These are phyloP conservation scores for Mycetomoellerius zeteki DNA, from an alignment of 1,140 invertebrate genomes.

Conservation along the genomic window DNA sequence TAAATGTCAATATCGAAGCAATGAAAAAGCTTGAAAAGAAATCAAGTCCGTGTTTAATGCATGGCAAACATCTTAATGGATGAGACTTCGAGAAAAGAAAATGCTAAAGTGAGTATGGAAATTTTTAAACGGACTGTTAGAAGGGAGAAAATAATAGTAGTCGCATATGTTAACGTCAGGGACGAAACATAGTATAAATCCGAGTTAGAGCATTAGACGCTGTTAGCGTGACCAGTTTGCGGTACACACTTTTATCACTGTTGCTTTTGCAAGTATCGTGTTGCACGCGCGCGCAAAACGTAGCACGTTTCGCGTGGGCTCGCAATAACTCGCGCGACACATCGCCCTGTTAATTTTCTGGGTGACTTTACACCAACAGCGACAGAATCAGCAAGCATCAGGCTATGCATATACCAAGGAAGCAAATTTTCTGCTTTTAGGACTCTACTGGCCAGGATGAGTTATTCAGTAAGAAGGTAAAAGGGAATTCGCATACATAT, in stretches of 20 bases:
- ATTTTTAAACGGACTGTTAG: not conserved
- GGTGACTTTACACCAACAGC: slow-evolving; percentile 11
- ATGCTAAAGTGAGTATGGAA: not conserved
- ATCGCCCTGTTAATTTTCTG: slow-evolving; percentile 17
- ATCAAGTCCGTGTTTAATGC: not conserved
- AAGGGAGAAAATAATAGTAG: not conserved
- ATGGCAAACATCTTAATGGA: slow-evolving; percentile 19
- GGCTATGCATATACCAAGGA: not conserved
- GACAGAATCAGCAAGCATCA: slow-evolving; percentile 13
- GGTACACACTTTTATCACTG: slow-evolving; percentile 25
- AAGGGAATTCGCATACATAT: slow-evolving; percentile 21
- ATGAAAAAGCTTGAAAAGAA: slow-evolving; percentile 10
- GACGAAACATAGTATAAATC: slow-evolving; percentile 24
- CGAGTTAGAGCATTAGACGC: not conserved
- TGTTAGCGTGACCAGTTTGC: not conserved
- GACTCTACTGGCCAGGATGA: not conserved
- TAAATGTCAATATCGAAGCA: slow-evolving; percentile 35
- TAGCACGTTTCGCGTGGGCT: not conserved
- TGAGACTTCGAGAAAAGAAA: not conserved
- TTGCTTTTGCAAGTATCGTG: slow-evolving; percentile 19
- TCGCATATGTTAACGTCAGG: not conserved
- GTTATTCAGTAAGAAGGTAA: slow-evolving; percentile 23
- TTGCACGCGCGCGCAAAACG: slow-evolving; percentile 14
- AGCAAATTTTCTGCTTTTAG: slow-evolving; percentile 12
- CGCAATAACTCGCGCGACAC: slow-evolving; percentile 16